Evolutionary conservation across 2,888 invertebrate species (phyloP).

Genomic region (Ganaspis brasiliensis): DNA sequence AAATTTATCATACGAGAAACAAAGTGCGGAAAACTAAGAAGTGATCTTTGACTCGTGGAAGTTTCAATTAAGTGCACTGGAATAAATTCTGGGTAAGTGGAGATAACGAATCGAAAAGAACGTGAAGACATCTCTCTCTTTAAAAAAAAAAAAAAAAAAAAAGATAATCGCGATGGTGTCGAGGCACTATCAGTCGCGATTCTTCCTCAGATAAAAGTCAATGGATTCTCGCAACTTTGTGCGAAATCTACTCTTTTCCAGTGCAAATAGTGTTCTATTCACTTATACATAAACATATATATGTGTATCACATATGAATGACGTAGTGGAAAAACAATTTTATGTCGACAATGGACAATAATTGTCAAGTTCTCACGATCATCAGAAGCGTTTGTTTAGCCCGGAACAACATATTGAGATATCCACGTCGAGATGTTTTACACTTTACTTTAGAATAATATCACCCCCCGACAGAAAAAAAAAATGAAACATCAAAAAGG

Average conservation of each 20-base stretch:
- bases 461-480: too few relatives aligned
- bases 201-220: slow-evolving; percentile 57
- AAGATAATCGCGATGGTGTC: too few relatives aligned
- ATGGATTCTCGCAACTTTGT: slow-evolving; percentile 52
- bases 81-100: not conserved
- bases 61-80: too few relatives aligned
- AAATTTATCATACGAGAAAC: too few relatives aligned
- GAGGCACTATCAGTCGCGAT: not conserved
- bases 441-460: too few relatives aligned
- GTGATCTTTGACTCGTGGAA: too few relatives aligned
- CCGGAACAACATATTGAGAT: not conserved
- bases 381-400: slow-evolving; percentile 68
- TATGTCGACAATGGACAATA: slow-evolving; percentile 75
- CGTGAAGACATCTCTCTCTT: slow-evolving; percentile 14
- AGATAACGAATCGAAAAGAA: not conserved
- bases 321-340: slow-evolving; percentile 76
- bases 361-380: slow-evolving; percentile 76
- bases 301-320: slow-evolving; percentile 56
- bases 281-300: not conserved
- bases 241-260: not conserved
- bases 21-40: slow-evolving; percentile 30
- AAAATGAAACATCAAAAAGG: too few relatives aligned
- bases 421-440: too few relatives aligned
- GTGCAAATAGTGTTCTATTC: not conserved
- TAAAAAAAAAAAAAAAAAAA: too few relatives aligned